These are phyloP conservation scores for Sinocyclocheilus anshuiensis DNA, from an alignment of 2,113 vertebrate genomes.

Conservation along the genomic window DNA sequence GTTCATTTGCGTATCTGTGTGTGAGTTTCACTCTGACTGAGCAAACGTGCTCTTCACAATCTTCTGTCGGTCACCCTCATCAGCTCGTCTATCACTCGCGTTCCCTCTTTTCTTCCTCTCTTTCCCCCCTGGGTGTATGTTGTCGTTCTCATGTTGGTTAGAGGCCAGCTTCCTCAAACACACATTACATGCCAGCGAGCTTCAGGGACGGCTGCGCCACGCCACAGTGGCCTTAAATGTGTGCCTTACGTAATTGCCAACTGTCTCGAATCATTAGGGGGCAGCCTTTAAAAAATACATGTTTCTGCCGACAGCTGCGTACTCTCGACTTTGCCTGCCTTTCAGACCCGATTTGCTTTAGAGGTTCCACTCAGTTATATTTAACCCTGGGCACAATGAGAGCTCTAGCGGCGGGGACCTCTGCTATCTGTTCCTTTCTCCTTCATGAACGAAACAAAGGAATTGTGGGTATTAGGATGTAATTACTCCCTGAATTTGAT, in stretches of 20 bases:
- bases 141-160: conserved; percentile 31
- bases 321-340: conserved; percentile 78
- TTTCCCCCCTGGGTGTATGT: conserved; percentile 42
- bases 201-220: conserved; percentile 67
- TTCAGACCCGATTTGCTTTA: conserved; percentile 80
- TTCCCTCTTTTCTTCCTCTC: conserved; percentile 58
- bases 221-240: conserved; percentile 74
- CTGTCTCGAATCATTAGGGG: conserved; percentile 82
- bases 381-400: conserved; percentile 67
- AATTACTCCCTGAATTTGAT: background rate
- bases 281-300: conserved; percentile 79
- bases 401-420: conserved; percentile 49
- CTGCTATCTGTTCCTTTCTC: background rate
- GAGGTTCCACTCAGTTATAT: conserved; percentile 71
- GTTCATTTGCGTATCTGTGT: conserved; percentile 24
- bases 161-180: conserved; percentile 40
- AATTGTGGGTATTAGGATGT: conserved; percentile 9
- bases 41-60: conserved; percentile 32
- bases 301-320: conserved; percentile 78
- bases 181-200: conserved; percentile 71
- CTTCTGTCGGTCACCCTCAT: conserved; percentile 59
- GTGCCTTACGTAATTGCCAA: conserved; percentile 80
- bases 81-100: conserved; percentile 50
- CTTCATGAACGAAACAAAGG: background rate
- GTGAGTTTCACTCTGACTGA: conserved; percentile 46